Base-by-base conservation (phyloP, 2,113 vertebrate genomes). In the Grallaria varia region DNA sequence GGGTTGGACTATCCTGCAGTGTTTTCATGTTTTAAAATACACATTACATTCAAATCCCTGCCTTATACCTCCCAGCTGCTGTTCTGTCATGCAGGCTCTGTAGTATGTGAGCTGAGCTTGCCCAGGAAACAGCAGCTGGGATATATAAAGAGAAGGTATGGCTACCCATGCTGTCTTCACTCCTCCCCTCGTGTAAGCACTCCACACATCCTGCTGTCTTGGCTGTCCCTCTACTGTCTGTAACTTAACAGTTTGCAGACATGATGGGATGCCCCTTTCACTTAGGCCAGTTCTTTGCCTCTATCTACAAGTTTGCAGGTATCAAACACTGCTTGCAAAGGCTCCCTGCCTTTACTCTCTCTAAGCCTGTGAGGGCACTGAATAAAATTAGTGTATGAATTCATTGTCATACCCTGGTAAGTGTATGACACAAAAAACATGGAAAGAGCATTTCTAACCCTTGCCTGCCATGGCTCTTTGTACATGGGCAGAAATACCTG, bases 31-130 rank as follows among this genome's bases (percentile, higher is more conserved):
- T 93, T 94, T 85, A 91, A 90, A 78, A 77, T 53, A 74, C 45
- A 42, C 19, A 31, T 40, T 76, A 33, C 6, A 8, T 91, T 95
- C 28, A 39, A 74, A 94, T 93, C 42, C 10, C 22, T 74, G 49
- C 16, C n/a, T 91, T 85, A 25, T 47, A 69, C 42, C 45, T 94
- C 84, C 74, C 94, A 95, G 84, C 91, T 95, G 94, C 66, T 62
- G 49, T 52, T 75, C 73, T 87, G 66, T 91, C 53, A 19, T 64
- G 44, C 62, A 87, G 81, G 37, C 21, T 84, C 37, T 1, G 1
- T 30, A 53, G 37, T 33, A 69, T 75, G 64, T 56, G 78, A 69
- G 55, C 76, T 92, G 83, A 80, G 33, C 47, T 92, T 81, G 74
- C 80, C 60, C 44, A 74, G 49, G 42, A 31, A 88, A 33, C 55